Percentiles rank a stretch among this genome's conserved stretches.
Evolutionary conservation across 2,113 vertebrate species (phyloP).

Genomic region (Seriola aureovittata): DNA sequence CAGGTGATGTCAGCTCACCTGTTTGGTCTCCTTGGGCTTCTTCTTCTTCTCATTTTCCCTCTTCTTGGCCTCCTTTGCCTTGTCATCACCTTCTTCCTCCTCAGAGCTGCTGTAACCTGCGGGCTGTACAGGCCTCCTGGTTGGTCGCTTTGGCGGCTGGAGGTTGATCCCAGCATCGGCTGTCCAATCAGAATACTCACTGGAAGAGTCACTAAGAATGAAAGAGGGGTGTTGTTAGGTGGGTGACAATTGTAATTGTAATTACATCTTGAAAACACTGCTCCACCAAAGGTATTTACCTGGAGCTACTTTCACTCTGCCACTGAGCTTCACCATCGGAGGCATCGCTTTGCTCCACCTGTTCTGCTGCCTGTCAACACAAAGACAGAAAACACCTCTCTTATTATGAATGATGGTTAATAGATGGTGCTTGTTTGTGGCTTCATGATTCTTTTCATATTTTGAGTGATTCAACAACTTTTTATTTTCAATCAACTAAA

Average conservation of each 20-base stretch:
- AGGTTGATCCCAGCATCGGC: constrained; percentile 98
- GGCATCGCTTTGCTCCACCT: constrained; percentile 87
- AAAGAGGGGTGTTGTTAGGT: background rate
- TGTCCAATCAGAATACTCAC: constrained; percentile 99
- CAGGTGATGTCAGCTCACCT: constrained; percentile 75
- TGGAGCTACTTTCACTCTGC: constrained; percentile 97
- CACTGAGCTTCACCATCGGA: constrained; percentile 91
- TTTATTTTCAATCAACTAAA: no score
- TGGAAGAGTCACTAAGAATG: constrained; percentile 91
- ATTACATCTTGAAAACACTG: background rate
- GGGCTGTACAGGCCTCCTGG: constrained; percentile 88
- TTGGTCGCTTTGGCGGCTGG: constrained; percentile 94
- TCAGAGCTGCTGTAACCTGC: constrained; percentile 93
- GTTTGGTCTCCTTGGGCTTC: constrained; percentile 91
- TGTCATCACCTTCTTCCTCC: constrained; percentile 87
- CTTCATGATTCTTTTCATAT: background rate
- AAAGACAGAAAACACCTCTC: constrained; percentile 14
- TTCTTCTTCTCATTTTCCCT: constrained; percentile 84
- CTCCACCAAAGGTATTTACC: constrained; percentile 78
- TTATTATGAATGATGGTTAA: background rate
- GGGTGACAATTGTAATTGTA: background rate
- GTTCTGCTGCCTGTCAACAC: constrained; percentile 86
- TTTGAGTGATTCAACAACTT: no score
- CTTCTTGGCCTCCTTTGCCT: constrained; percentile 63
- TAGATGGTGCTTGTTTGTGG: background rate